Evolutionary conservation across 64 coral and sea anemone genomes (phyloP).

Genomic region (Montipora efflorescens): DNA sequence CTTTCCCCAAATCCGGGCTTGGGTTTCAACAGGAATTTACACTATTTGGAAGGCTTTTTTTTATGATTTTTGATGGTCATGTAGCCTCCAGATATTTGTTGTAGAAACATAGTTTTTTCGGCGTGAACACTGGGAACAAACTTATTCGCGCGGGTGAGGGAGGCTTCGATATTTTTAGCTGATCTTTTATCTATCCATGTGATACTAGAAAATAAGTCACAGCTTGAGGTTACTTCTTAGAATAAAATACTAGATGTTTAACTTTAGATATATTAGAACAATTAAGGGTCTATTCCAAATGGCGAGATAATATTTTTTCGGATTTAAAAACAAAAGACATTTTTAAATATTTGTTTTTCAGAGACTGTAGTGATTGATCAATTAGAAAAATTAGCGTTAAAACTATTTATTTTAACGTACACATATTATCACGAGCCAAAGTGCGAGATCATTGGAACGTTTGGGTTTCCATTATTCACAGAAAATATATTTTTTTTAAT

Average conservation of each 20-base stretch:
- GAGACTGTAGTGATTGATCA: neutral
- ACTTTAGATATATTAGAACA: neutral
- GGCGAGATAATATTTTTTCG: neutral
- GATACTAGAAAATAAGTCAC: neutral
- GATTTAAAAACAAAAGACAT: neutral
- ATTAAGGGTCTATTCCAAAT: neutral
- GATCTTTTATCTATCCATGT: neutral
- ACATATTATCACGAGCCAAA: neutral
- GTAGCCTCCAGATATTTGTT: too few relatives aligned
- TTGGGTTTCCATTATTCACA: neutral
- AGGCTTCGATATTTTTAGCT: neutral
- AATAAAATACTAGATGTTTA: neutral
- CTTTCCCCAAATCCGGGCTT: too few relatives aligned
- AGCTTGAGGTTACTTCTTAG: neutral
- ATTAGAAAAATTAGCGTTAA: neutral
- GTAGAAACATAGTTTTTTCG: too few relatives aligned
- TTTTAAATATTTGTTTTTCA: slow-evolving; percentile 22
- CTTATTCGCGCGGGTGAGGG: too few relatives aligned
- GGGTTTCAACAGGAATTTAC: too few relatives aligned
- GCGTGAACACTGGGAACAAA: too few relatives aligned
- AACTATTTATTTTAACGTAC: neutral
- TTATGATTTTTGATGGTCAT: too few relatives aligned
- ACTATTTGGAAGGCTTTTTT: too few relatives aligned
- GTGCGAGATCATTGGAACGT: slow-evolving; percentile 3
- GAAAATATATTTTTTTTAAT: neutral